Conservation (phyloP, 2,113 vertebrate species). For the Lathamus discolor region DNA sequence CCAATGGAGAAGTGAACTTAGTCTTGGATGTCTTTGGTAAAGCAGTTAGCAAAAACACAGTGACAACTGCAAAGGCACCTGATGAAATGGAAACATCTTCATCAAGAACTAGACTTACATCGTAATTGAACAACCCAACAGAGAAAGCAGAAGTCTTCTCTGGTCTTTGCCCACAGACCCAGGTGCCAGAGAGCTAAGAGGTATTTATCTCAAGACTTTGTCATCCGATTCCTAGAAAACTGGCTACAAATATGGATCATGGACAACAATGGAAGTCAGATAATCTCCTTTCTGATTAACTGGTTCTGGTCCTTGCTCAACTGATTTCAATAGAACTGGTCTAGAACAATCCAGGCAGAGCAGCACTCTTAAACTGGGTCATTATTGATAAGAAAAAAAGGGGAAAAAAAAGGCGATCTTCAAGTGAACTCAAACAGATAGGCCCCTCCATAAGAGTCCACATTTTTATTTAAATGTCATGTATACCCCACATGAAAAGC, state of each 20-base stretch:
- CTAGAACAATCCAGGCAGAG: background rate
- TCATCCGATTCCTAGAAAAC: background rate
- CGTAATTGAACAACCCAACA: background rate
- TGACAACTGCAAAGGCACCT: background rate
- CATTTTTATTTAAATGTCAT: slow-evolving; percentile 64
- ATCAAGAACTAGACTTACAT: background rate
- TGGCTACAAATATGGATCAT: background rate
- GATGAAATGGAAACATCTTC: background rate
- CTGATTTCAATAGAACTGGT: background rate
- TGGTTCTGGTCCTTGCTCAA: background rate
- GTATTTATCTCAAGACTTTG: background rate
- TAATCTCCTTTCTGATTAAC: background rate
- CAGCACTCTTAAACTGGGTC: slow-evolving; percentile 14
- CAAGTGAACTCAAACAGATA: background rate
- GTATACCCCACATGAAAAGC: slow-evolving; percentile 61
- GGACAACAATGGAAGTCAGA: background rate
- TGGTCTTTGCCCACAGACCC: background rate
- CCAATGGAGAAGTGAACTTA: background rate
- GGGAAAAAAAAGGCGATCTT: background rate
- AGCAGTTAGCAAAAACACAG: background rate
- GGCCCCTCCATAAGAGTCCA: background rate
- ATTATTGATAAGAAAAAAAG: background rate
- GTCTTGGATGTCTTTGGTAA: background rate
- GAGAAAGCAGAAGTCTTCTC: background rate
- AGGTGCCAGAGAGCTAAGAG: background rate